Evolutionary conservation across 2,113 vertebrate species (phyloP).

Genomic region (Gopherus flavomarginatus): DNA sequence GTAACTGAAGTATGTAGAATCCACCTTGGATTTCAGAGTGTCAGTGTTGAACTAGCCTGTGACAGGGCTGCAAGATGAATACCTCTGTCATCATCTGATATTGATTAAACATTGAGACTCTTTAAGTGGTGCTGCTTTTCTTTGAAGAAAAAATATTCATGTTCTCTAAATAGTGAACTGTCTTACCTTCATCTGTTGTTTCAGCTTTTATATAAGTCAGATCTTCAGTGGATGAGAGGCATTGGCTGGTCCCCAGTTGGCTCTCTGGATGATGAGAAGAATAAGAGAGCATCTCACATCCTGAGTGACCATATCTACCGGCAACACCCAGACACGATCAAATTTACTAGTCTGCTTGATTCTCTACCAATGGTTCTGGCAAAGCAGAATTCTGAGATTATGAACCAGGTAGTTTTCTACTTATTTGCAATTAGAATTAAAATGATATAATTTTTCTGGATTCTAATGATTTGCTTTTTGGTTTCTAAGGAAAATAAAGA

Average conservation of each 20-base stretch:
- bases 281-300: constrained; percentile 82
- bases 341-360: constrained; percentile 80
- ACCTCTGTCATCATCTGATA: background rate
- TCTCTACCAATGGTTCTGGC: constrained; percentile 84
- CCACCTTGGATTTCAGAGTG: background rate
- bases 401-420: constrained; percentile 80
- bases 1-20: background rate
- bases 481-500: background rate
- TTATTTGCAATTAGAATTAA: background rate
- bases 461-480: background rate
- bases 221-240: constrained; percentile 85
- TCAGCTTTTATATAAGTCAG: constrained; percentile 85
- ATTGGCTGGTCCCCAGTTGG: constrained; percentile 85
- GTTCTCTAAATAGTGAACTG: background rate
- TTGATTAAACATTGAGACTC: background rate
- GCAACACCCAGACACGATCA: constrained; percentile 83
- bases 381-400: constrained; percentile 84
- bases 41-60: background rate
- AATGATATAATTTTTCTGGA: background rate
- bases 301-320: constrained; percentile 85
- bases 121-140: background rate
- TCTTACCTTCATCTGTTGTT: background rate
- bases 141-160: background rate
- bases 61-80: background rate
- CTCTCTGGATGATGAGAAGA: constrained; percentile 86